These are phyloP conservation scores for Cuculus canorus DNA, from an alignment of 2,797 vertebrate genomes.

Conservation along the genomic window DNA sequence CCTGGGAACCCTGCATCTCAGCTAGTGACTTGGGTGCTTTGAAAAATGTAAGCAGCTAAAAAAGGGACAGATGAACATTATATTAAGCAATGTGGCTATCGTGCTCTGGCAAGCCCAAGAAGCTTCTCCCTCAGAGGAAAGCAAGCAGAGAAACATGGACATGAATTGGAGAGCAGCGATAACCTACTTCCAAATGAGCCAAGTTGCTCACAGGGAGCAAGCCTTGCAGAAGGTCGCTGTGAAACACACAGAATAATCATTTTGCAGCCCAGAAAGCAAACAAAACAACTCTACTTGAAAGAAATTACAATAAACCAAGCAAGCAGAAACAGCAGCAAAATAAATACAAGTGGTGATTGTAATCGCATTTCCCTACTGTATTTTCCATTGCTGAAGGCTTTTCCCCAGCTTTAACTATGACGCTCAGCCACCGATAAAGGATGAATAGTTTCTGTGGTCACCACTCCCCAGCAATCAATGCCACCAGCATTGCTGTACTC, in stretches of 20 bases:
- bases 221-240: not conserved
- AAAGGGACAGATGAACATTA: not conserved
- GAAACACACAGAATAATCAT: not conserved
- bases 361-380: not conserved
- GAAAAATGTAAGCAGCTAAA: not conserved
- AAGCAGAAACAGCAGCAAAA: not conserved
- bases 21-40: not conserved
- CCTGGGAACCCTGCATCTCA: not conserved
- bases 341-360: not conserved
- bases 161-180: not conserved
- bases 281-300: not conserved
- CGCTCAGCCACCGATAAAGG: rapidly evolving
- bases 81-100: not conserved
- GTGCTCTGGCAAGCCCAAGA: not conserved
- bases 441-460: not conserved
- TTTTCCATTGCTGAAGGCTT: not conserved
- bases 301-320: not conserved
- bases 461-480: not conserved
- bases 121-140: not conserved
- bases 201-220: not conserved
- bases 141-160: not conserved
- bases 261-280: not conserved
- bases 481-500: not conserved
- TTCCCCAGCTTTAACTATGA: not conserved
- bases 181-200: not conserved